Conservation (phyloP, 1,140 invertebrate genomes). For the Euwallacea similis region DNA sequence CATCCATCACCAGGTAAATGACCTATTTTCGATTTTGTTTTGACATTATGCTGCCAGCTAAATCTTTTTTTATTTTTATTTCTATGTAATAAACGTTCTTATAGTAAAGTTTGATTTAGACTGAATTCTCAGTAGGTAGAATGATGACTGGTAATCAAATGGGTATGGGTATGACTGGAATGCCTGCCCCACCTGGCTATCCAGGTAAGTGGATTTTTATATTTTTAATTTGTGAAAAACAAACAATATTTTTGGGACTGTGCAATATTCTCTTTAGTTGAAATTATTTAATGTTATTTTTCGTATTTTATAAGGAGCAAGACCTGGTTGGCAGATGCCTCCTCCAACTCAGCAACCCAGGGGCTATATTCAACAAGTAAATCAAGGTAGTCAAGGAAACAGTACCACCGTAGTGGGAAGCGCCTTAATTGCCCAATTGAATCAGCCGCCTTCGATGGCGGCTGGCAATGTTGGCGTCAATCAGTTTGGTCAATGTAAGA, state of each 20-base stretch:
- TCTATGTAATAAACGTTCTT: no score
- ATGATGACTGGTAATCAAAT: constrained; percentile 48
- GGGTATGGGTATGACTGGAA: constrained; percentile 51
- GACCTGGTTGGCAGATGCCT: constrained; percentile 46
- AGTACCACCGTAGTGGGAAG: constrained; percentile 55
- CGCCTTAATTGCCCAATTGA: constrained; percentile 69
- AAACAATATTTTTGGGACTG: no score
- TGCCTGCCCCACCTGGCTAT: constrained; percentile 60
- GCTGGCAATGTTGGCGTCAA: constrained; percentile 57
- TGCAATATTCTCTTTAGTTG: not conserved
- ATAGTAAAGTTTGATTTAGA: no score
- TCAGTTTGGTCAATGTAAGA: constrained; percentile 58
- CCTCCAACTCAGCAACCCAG: constrained; percentile 50
- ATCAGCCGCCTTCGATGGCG: constrained; percentile 62
- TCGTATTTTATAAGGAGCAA: constrained; percentile 5
- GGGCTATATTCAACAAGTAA: constrained; percentile 22
- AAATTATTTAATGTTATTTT: not conserved
- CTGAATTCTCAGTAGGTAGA: constrained; percentile 24
- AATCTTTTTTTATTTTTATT: no score
- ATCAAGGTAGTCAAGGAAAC: constrained; percentile 47
- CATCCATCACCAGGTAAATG: constrained; percentile 21
- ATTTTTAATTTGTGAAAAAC: no score
- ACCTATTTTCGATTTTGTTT: not conserved
- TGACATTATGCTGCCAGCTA: no score
- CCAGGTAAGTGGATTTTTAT: constrained; percentile 20